phyloP scores from a whole-genome alignment of 2,888 invertebrate genomes.

The Drosophila conformis region DNA sequence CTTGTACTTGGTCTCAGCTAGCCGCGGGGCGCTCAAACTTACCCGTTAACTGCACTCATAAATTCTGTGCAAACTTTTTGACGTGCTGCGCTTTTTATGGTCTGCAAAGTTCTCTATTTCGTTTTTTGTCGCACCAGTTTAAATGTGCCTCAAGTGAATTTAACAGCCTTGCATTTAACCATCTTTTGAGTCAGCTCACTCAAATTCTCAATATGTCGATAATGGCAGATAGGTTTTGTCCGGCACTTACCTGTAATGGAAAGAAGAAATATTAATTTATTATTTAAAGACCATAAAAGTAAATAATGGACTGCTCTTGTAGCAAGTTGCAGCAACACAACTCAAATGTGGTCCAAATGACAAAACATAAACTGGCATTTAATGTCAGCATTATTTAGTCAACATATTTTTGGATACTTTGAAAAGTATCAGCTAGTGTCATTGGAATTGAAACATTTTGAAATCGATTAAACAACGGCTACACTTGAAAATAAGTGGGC shows the following conservation, averaged over 20 bases:
- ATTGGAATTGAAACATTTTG: background rate
- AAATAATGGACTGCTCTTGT: background rate
- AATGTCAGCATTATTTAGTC: background rate
- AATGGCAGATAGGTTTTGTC: conserved; percentile 37
- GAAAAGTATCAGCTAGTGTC: background rate
- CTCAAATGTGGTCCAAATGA: background rate
- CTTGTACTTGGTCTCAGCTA: conserved; percentile 19
- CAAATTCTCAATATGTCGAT: conserved; percentile 23
- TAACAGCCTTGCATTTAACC: conserved; percentile 2
- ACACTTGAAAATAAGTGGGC: background rate
- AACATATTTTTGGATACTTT: background rate
- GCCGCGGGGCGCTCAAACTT: conserved; percentile 60
- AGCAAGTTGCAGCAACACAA: background rate
- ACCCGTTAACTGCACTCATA: conserved; percentile 76
- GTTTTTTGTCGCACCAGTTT: conserved; percentile 26
- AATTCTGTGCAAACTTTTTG: conserved; percentile 73
- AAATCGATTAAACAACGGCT: conserved; percentile 4
- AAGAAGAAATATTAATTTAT: conserved; percentile 26
- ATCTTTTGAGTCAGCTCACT: conserved; percentile 27
- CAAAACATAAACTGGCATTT: background rate
- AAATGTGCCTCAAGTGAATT: conserved; percentile 32
- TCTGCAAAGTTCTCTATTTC: conserved; percentile 54
- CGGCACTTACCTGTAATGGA: conserved; percentile 62
- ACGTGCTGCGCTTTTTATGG: conserved; percentile 67
- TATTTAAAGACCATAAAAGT: background rate